Evolutionary conservation across 2,888 invertebrate genomes (phyloP).

Genomic region (Marasmarcha lunaedactyla): DNA sequence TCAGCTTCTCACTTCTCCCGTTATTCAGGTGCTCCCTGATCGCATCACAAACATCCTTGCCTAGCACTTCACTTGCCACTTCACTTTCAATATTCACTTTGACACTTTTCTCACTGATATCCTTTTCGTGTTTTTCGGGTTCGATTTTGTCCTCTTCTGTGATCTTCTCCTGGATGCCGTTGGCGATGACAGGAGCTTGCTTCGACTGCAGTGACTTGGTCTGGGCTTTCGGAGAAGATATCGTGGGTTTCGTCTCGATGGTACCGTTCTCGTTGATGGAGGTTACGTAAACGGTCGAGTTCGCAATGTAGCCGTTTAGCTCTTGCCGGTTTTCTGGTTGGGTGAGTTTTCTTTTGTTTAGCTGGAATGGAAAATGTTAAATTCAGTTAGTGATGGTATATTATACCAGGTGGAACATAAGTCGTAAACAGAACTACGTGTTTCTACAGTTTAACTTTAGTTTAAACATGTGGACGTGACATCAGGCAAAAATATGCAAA

Average conservation of each 20-base stretch:
- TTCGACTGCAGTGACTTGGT: slow-evolving; percentile 59
- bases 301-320: slow-evolving; percentile 85
- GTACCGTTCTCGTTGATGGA: slow-evolving; percentile 73
- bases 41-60: slow-evolving; percentile 58
- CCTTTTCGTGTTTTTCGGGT: slow-evolving; percentile 52
- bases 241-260: slow-evolving; percentile 56
- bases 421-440: too few relatives aligned
- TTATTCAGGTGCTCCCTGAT: slow-evolving; percentile 64
- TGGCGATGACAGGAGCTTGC: slow-evolving; percentile 55
- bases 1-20: slow-evolving; percentile 81
- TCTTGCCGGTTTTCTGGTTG: slow-evolving; percentile 69
- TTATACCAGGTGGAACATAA: too few relatives aligned
- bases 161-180: slow-evolving; percentile 44
- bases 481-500: too few relatives aligned
- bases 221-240: slow-evolving; percentile 56
- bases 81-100: slow-evolving; percentile 27
- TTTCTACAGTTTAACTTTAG: too few relatives aligned
- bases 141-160: slow-evolving; percentile 24
- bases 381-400: too few relatives aligned
- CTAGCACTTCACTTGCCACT: slow-evolving; percentile 42
- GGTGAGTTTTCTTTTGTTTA: slow-evolving; percentile 59
- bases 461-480: too few relatives aligned
- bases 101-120: slow-evolving; percentile 52
- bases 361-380: background rate
- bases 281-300: slow-evolving; percentile 86